Evolutionary conservation across 64 coral and sea anemone species (phyloP), one percentile per base, ranked within the genome.

Genomic region (Stylophora pistillata): DNA sequence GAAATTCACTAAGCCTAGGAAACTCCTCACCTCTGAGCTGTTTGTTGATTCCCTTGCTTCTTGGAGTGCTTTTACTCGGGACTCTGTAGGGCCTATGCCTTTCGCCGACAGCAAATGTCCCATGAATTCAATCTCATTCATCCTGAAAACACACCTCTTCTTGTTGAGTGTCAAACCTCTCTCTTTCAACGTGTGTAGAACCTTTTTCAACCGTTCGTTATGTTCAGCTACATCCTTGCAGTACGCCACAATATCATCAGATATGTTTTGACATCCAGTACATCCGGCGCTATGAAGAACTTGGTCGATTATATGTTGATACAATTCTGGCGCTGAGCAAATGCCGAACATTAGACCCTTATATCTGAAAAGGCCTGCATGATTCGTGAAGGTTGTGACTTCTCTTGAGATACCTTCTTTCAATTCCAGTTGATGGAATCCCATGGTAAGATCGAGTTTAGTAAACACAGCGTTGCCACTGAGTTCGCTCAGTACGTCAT

Each of bases 301-400:
- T 31, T 86, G 83, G 13, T 73, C 18, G 23, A 55, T 86, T 3
- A 72, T 65, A 20, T 86, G 66, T 21, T 86, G 68, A 27, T 73
- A 86, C 23, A 71, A 72, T 55, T 86, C 66, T 56, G 47, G 34
- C 9, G 33, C 81, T 10, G 56, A 91, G 1, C 6, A 68, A n/a
- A 73, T 84, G 30, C 79, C 79, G 74, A 91, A 85, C 27, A 82
- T 91, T 26, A 85, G 10, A 5, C 79, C 0, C 32, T 80, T 91
- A 27, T 74, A 85, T 55, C 53, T 58, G 18, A 31, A 81, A 5
- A 74, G 68, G 1, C 53, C 79, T 20, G 74, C 33, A 47, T 84
- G 89, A 9, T 53, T 91, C 61, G 25, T 28, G 58, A 90, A 90
- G 23, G 88, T 82, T 10, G 62, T 90, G 13, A 90, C 82, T 10